phyloP scores from a whole-genome alignment of 2,888 invertebrate genomes.

The Eumerus sabulonum region DNA sequence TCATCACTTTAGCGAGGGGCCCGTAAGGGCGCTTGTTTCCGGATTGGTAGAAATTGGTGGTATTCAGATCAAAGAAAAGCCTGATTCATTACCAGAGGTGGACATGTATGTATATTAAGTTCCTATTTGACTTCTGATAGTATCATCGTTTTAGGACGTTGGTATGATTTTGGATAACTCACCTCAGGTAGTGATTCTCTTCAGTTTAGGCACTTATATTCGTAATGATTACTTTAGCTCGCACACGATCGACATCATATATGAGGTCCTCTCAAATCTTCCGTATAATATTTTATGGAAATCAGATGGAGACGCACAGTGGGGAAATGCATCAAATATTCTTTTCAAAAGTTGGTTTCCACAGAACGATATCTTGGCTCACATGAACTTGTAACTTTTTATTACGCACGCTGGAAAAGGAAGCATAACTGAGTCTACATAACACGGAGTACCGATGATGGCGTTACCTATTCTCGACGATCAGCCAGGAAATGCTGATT shows the following conservation, averaged over 20 bases:
- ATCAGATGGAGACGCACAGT: constrained; percentile 78
- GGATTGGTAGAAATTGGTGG: constrained; percentile 70
- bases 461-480: constrained; percentile 88
- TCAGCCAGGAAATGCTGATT: constrained; percentile 87
- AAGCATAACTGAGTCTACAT: constrained; percentile 87
- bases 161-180: constrained; percentile 72
- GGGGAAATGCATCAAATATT: constrained; percentile 74
- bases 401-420: constrained; percentile 81
- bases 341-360: constrained; percentile 76
- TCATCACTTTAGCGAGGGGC: constrained; percentile 69
- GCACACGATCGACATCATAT: constrained; percentile 79
- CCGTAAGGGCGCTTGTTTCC: constrained; percentile 68
- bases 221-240: constrained; percentile 76
- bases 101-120: not conserved
- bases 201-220: constrained; percentile 77
- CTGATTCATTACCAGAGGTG: constrained; percentile 69
- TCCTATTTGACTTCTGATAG: not conserved
- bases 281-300: constrained; percentile 83
- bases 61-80: constrained; percentile 69
- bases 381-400: constrained; percentile 82
- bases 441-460: constrained; percentile 87
- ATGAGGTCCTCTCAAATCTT: constrained; percentile 81
- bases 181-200: constrained; percentile 76
- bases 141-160: constrained; percentile 69
- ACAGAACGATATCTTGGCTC: constrained; percentile 88